A percentile compares a stretch with the other conserved stretches of the same genome.
Evolutionary conservation across 2,888 invertebrate species (phyloP).

Genomic region (Tuberolachnus salignus): DNA sequence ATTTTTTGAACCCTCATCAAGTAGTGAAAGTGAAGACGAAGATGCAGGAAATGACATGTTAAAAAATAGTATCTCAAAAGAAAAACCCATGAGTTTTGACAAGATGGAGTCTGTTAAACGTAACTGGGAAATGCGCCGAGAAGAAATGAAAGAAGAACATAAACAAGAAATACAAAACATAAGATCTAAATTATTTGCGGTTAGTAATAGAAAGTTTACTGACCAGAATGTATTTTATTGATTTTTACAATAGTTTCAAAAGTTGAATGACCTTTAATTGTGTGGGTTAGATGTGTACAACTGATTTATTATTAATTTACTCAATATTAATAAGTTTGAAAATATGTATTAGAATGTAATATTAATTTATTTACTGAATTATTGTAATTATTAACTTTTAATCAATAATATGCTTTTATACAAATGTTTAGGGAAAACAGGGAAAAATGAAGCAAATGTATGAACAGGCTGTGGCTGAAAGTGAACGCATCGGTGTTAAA

Average conservation of each 20-base stretch:
- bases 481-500: constrained; percentile 69
- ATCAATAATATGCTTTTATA: constrained; percentile 59
- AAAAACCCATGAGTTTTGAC: constrained; percentile 79
- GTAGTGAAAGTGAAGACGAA: constrained; percentile 71
- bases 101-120: constrained; percentile 85
- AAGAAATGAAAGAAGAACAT: constrained; percentile 78
- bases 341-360: not conserved
- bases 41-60: constrained; percentile 63
- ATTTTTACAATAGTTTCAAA: constrained; percentile 3
- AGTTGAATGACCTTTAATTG: constrained; percentile 9
- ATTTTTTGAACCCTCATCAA: constrained; percentile 73
- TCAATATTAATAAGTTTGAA: not conserved
- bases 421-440: constrained; percentile 79
- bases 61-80: constrained; percentile 61
- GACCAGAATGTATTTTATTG: not conserved
- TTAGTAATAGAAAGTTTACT: constrained; percentile 61
- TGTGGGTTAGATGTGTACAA: not conserved
- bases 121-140: constrained; percentile 71
- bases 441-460: constrained; percentile 90
- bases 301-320: not conserved
- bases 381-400: not conserved
- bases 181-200: constrained; percentile 82
- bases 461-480: constrained; percentile 85
- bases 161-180: constrained; percentile 89
- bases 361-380: not conserved